Percentiles rank a stretch among this genome's conserved stretches.
Evolutionary conservation across 2,113 vertebrate genomes (phyloP).

Genomic region (Aptenodytes forsteri): DNA sequence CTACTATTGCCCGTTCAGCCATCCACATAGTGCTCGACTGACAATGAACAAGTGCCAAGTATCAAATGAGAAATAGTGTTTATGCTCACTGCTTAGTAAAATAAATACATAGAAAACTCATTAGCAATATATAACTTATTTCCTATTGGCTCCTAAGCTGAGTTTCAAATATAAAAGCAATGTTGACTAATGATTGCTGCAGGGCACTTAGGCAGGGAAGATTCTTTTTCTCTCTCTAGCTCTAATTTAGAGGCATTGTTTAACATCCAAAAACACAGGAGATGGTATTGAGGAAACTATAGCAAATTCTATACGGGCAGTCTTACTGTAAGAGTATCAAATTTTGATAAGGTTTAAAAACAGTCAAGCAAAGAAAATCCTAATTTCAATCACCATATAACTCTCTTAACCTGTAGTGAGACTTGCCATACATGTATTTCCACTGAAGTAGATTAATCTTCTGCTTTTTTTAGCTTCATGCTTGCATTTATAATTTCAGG

Average conservation of each 20-base stretch:
- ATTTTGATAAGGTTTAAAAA: background rate
- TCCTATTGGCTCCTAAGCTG: background rate
- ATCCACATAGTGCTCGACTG: background rate
- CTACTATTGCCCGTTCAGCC: background rate
- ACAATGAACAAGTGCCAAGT: background rate
- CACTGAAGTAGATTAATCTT: background rate
- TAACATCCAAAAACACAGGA: background rate
- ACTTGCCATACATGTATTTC: background rate
- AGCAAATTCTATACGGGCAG: background rate
- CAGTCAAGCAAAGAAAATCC: background rate
- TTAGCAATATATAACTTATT: background rate
- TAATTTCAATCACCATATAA: background rate
- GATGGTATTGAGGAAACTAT: background rate
- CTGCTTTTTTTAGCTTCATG: background rate
- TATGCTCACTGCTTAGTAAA: background rate
- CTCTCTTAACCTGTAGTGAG: background rate
- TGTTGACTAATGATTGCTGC: background rate
- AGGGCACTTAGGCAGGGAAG: background rate
- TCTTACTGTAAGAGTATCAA: background rate
- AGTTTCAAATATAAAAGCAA: background rate
- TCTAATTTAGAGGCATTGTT: background rate
- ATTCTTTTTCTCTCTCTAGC: background rate
- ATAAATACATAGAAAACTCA: background rate
- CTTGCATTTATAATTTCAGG: background rate
- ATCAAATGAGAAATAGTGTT: background rate